Evolutionary conservation across 2,888 invertebrate species (phyloP).

Genomic region (Lathronympha strigana): DNA sequence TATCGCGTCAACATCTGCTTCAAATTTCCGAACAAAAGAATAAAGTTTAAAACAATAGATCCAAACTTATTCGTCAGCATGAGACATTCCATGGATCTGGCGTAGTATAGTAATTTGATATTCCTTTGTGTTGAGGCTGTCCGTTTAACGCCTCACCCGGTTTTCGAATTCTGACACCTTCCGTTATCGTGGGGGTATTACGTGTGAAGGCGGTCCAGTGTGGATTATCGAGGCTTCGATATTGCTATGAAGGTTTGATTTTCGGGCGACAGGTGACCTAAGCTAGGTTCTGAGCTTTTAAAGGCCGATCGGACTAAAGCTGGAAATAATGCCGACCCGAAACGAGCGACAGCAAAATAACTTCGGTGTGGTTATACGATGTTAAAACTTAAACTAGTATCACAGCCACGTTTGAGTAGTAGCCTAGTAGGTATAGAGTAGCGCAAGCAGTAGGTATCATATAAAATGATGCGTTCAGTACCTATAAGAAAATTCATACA

Average conservation of each 20-base stretch:
- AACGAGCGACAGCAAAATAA: neutral
- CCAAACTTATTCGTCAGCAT: slow-evolving; percentile 22
- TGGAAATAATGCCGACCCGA: neutral
- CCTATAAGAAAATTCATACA: no score
- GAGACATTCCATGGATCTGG: slow-evolving; percentile 33
- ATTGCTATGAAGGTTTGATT: slow-evolving; percentile 34
- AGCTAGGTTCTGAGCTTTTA: slow-evolving; percentile 2
- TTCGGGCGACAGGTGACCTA: slow-evolving; percentile 12
- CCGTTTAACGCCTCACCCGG: slow-evolving; percentile 48
- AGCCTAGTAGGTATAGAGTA: no score
- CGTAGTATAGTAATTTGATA: slow-evolving; percentile 56
- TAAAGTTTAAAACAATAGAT: slow-evolving; percentile 25
- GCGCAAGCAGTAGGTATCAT: no score
- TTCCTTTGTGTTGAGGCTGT: slow-evolving; percentile 53
- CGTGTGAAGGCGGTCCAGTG: slow-evolving; percentile 35
- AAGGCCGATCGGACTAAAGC: neutral
- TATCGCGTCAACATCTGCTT: slow-evolving; percentile 1
- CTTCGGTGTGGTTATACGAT: neutral
- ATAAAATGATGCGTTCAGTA: no score
- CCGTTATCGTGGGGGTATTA: slow-evolving; percentile 40
- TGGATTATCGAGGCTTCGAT: slow-evolving; percentile 29
- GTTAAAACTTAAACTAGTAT: neutral
- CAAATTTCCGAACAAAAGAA: slow-evolving; percentile 14
- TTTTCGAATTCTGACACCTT: slow-evolving; percentile 48
- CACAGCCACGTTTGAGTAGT: no score